phyloP scores from a whole-genome alignment of 1,140 invertebrate species.

The Sycophila sp. region DNA sequence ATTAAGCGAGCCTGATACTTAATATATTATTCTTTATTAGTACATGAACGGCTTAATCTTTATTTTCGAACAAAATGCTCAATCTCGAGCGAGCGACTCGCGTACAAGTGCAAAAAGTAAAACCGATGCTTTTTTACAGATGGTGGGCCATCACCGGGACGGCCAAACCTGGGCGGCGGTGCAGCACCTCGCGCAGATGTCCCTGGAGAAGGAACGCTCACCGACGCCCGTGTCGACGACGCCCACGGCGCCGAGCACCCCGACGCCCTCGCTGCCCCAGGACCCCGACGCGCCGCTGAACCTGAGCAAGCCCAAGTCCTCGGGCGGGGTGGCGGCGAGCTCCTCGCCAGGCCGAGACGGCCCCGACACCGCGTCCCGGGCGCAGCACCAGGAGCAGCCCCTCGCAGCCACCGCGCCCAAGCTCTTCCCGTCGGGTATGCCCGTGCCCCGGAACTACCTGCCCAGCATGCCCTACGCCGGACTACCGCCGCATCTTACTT shows the following conservation, averaged over 20 bases:
- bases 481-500: constrained; percentile 68
- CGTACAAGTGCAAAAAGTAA: too few species aligned
- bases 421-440: constrained; percentile 67
- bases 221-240: constrained; percentile 64
- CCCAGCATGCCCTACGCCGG: constrained; percentile 68
- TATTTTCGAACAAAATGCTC: neutral
- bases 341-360: constrained; percentile 62
- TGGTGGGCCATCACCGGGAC: constrained; percentile 61
- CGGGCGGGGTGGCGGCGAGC: constrained; percentile 55
- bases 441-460: constrained; percentile 70
- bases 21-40: too few species aligned
- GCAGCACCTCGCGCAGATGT: constrained; percentile 60
- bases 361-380: constrained; percentile 49
- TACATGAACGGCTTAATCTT: too few species aligned
- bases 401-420: constrained; percentile 70
- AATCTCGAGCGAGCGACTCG: too few species aligned
- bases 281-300: constrained; percentile 87
- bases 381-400: constrained; percentile 66
- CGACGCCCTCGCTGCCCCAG: constrained; percentile 57
- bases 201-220: constrained; percentile 61
- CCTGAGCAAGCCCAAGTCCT: constrained; percentile 85
- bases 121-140: constrained; percentile 49
- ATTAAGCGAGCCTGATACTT: too few species aligned
- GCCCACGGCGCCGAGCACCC: constrained; percentile 55
- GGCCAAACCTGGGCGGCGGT: constrained; percentile 57